Conservation (phyloP, 2,888 invertebrate genomes). For the Smittia aterrima region DNA sequence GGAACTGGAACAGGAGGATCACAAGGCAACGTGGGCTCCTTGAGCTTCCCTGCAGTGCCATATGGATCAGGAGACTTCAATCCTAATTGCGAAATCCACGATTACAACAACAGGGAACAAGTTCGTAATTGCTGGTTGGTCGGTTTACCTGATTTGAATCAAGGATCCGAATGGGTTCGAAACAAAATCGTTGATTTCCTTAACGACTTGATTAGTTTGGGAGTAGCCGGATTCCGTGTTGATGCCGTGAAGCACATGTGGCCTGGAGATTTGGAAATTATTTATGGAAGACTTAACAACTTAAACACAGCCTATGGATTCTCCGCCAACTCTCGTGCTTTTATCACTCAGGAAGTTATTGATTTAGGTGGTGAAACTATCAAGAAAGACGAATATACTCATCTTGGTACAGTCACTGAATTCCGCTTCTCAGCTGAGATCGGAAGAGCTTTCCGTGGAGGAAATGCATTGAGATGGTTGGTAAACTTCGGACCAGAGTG, state of each 20-base stretch:
- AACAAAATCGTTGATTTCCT: conserved; percentile 55
- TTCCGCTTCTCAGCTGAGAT: conserved; percentile 57
- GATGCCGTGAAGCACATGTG: conserved; percentile 59
- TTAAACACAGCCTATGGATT: conserved; percentile 58
- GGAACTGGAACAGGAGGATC: conserved; percentile 60
- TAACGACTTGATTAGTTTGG: conserved; percentile 57
- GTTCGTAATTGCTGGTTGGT: conserved; percentile 69
- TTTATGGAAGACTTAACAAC: conserved; percentile 56
- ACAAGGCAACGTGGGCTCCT: conserved; percentile 57
- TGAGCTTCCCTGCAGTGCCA: conserved; percentile 64
- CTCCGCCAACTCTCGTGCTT: conserved; percentile 54
- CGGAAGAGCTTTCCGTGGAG: conserved; percentile 59
- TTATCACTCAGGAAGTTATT: conserved; percentile 60
- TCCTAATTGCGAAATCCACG: conserved; percentile 60
- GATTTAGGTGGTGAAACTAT: conserved; percentile 52
- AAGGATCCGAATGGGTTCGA: conserved; percentile 55
- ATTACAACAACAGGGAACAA: conserved; percentile 65
- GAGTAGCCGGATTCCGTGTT: conserved; percentile 60
- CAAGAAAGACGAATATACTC: conserved; percentile 55
- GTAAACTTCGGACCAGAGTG: conserved; percentile 54
- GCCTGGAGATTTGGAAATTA: conserved; percentile 58
- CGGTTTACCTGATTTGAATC: conserved; percentile 56
- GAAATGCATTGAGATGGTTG: conserved; percentile 59
- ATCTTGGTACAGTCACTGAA: conserved; percentile 63
- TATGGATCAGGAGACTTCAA: conserved; percentile 69